phyloP scores from a whole-genome alignment of 2,797 vertebrate species.

The Ciconia nigra region DNA sequence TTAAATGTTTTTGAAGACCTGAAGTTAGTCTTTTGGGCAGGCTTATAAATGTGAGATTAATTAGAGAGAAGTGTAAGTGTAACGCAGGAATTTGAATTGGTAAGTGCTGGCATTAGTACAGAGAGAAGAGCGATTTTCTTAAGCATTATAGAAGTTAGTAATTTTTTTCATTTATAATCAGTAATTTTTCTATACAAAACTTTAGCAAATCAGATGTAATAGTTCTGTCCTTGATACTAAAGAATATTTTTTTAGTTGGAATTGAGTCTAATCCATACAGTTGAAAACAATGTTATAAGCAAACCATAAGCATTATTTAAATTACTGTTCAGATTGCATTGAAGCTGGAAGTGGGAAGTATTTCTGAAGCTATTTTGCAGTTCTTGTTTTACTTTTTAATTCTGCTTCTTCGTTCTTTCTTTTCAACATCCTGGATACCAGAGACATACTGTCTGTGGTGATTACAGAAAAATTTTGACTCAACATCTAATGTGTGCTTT shows the following conservation, averaged over 20 bases:
- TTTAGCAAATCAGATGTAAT: not conserved
- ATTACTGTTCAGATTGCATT: not conserved
- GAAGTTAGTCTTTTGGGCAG: not conserved
- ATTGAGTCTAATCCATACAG: not conserved
- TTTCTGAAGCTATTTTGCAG: not conserved
- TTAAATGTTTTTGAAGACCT: not conserved
- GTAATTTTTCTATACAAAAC: not conserved
- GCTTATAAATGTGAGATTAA: not conserved
- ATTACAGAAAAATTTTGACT: not conserved
- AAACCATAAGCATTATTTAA: not conserved
- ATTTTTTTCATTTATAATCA: not conserved
- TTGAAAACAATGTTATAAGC: not conserved
- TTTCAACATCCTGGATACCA: not conserved
- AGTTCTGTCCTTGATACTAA: not conserved
- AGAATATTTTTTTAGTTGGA: not conserved
- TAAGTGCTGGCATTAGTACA: not conserved
- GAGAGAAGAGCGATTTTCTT: not conserved
- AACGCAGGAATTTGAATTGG: not conserved
- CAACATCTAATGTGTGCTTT: not conserved
- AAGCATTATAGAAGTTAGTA: not conserved
- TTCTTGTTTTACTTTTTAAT: not conserved
- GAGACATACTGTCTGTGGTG: not conserved
- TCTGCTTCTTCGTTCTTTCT: not conserved
- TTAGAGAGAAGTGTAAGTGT: not conserved
- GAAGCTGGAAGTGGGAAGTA: not conserved